A percentile compares a stretch with the other conserved stretches of the same genome.
phyloP scores from a whole-genome alignment of 2,113 vertebrate genomes.

The Macroglossus sobrinus region DNA sequence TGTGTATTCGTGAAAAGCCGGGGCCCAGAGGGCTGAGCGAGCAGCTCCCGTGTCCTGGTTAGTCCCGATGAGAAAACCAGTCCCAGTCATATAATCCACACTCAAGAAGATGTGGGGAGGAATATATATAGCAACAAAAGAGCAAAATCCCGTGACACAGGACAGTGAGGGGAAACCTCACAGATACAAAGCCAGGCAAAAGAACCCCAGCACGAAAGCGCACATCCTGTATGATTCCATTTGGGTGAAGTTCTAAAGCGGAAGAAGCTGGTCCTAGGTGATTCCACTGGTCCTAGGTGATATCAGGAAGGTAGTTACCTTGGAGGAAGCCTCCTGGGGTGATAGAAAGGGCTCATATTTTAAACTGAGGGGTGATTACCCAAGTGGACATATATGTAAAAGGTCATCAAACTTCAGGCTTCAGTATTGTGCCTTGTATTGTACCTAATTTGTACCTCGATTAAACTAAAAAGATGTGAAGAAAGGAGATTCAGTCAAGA shows the following conservation, averaged over 20 bases:
- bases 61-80: background rate
- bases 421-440: background rate
- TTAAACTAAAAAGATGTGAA: background rate
- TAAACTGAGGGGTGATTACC: background rate
- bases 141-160: background rate
- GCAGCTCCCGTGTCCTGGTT: accelerated
- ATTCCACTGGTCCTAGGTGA: no score
- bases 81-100: background rate
- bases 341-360: background rate
- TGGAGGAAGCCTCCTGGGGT: background rate
- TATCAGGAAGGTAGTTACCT: no score
- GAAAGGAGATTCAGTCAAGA: background rate
- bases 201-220: no score
- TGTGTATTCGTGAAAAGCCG: background rate
- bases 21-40: background rate
- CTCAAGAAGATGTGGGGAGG: background rate
- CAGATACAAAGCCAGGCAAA: background rate
- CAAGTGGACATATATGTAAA: background rate
- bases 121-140: background rate
- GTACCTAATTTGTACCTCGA: background rate
- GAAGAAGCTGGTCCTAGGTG: background rate
- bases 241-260: background rate
- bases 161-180: accelerated
- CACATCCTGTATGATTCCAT: accelerated
- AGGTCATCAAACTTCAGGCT: background rate